phyloP scores from a whole-genome alignment of 2,888 invertebrate genomes.

The Parthenolecanium corni region DNA sequence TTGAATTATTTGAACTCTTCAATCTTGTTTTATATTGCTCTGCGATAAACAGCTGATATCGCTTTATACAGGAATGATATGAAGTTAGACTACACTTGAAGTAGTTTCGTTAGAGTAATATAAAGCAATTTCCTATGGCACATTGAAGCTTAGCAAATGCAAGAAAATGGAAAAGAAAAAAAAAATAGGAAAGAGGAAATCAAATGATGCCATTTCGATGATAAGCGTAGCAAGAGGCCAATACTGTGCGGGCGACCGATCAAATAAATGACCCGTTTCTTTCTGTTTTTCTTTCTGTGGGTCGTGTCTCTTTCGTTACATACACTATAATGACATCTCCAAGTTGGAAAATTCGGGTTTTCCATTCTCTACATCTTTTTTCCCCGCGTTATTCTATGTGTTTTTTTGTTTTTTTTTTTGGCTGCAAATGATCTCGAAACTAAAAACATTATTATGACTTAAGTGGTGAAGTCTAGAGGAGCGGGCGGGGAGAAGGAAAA shows the following conservation, averaged over 20 bases:
- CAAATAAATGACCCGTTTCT: slow-evolving; percentile 28
- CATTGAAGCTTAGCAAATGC: too few species aligned
- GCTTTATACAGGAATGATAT: too few species aligned
- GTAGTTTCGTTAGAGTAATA: too few species aligned
- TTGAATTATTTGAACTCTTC: too few species aligned
- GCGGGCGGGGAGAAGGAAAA: neutral
- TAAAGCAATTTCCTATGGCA: too few species aligned
- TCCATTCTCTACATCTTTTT: slow-evolving; percentile 1
- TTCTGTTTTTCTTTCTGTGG: neutral
- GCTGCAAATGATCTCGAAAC: neutral
- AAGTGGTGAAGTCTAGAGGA: slow-evolving; percentile 1
- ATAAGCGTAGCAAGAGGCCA: slow-evolving; percentile 26
- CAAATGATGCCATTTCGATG: slow-evolving; percentile 7
- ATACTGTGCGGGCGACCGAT: slow-evolving; percentile 19
- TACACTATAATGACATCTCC: slow-evolving; percentile 22
- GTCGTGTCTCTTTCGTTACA: too few species aligned
- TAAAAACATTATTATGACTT: slow-evolving; percentile 14
- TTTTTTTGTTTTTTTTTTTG: too few species aligned
- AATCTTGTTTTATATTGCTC: too few species aligned
- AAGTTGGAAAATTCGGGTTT: slow-evolving; percentile 18
- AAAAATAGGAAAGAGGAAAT: slow-evolving; percentile 3
- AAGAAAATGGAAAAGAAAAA: neutral
- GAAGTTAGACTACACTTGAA: too few species aligned
- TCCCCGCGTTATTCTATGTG: too few species aligned
- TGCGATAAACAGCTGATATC: too few species aligned